A percentile compares a stretch with the other conserved stretches of the same genome.
These are phyloP conservation scores for Albula glossodonta DNA, from an alignment of 2,113 vertebrate species.

Conservation along the genomic window DNA sequence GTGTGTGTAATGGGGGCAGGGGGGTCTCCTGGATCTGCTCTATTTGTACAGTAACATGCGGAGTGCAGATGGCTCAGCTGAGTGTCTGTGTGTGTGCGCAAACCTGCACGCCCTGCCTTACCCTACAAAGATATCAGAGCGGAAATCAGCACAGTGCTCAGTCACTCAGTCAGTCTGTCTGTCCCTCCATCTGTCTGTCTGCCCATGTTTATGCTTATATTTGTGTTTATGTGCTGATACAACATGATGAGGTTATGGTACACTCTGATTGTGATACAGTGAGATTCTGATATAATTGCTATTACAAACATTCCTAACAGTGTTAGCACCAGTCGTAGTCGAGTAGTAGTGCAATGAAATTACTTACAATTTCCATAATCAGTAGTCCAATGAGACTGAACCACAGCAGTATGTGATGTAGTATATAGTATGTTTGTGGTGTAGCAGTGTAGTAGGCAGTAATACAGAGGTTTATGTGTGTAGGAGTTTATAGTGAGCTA, in stretches of 20 bases:
- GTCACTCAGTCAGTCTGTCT: not conserved
- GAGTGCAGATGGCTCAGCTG: constrained; percentile 23
- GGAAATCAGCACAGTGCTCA: not conserved
- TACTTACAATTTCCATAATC: too few species aligned
- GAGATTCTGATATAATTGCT: too few species aligned
- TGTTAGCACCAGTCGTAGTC: too few species aligned
- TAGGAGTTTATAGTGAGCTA: too few species aligned
- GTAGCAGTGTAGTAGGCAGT: not conserved
- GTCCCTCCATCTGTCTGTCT: not conserved
- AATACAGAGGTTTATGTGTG: too few species aligned
- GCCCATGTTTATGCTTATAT: not conserved
- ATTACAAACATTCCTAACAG: too few species aligned
- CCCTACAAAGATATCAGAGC: constrained; percentile 27
- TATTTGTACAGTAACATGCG: constrained; percentile 31
- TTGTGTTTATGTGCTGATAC: not conserved
- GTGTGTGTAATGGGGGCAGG: not conserved
- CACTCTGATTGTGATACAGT: not conserved
- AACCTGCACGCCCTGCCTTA: not conserved
- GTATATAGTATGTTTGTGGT: not conserved
- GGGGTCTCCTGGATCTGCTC: constrained; percentile 19
- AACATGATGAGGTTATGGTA: too few species aligned
- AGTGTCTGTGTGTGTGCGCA: not conserved
- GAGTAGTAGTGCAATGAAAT: too few species aligned
- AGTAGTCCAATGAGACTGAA: too few species aligned
- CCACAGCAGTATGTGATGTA: not conserved